phyloP scores from a whole-genome alignment of 2,888 invertebrate genomes.

The Phasia obesa region DNA sequence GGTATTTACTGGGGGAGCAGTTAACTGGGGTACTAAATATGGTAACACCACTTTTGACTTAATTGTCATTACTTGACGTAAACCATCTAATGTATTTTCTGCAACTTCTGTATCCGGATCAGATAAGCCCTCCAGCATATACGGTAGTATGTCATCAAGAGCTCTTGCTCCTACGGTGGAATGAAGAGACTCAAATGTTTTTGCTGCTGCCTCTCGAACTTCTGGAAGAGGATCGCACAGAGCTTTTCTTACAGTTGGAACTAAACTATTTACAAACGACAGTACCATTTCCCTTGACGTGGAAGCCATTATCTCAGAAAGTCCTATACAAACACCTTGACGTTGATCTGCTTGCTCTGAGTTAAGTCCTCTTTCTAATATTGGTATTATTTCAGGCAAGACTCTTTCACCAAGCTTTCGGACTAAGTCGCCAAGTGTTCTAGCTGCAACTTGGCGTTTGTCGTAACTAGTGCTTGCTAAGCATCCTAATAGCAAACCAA shows the following conservation, averaged over 20 bases:
- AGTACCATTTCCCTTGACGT: conserved; percentile 97
- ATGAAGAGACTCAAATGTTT: conserved; percentile 98
- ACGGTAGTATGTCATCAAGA: conserved; percentile 97
- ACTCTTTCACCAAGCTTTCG: conserved; percentile 98
- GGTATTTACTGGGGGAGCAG: conserved; percentile 94
- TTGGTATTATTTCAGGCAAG: conserved; percentile 98
- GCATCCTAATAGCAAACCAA: conserved; percentile 94
- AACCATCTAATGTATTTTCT: conserved; percentile 96
- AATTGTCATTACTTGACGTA: conserved; percentile 98
- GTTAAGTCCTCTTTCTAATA: conserved; percentile 95
- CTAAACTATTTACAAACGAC: conserved; percentile 92
- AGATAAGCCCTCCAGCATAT: conserved; percentile 90
- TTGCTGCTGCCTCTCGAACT: conserved; percentile 96
- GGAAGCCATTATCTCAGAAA: conserved; percentile 98
- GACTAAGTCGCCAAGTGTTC: conserved; percentile 98
- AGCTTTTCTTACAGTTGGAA: conserved; percentile 97
- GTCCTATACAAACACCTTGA: conserved; percentile 98
- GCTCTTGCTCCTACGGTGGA: conserved; percentile 96
- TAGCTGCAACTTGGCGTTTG: conserved; percentile 97
- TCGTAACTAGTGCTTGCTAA: conserved; percentile 98
- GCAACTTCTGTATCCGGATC: conserved; percentile 90
- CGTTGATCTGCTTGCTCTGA: conserved; percentile 96
- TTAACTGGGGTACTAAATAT: conserved; percentile 97
- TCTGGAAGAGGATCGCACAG: conserved; percentile 96
- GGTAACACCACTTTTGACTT: conserved; percentile 98